Conservation (phyloP, 2,888 invertebrate species). For the Mythimna pallens region DNA sequence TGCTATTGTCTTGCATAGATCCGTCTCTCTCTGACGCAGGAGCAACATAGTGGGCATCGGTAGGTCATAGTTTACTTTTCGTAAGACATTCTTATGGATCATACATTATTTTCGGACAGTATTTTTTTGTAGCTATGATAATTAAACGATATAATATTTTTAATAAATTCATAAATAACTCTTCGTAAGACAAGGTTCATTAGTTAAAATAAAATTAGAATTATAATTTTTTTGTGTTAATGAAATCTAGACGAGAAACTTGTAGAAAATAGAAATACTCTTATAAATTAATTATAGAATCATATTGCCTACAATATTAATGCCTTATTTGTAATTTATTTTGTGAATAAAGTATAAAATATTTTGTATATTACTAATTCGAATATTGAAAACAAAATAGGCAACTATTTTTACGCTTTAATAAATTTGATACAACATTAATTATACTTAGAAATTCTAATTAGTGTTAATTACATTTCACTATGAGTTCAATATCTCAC, state of each 20-base stretch:
- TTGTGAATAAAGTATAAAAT: too few relatives aligned
- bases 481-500: background rate
- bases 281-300: background rate
- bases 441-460: background rate
- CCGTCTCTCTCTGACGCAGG: too few relatives aligned
- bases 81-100: too few relatives aligned
- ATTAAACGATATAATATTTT: too few relatives aligned
- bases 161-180: too few relatives aligned
- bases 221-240: background rate
- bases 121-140: too few relatives aligned
- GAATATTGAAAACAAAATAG: background rate
- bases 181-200: too few relatives aligned
- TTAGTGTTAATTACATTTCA: constrained; percentile 2
- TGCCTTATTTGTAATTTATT: background rate
- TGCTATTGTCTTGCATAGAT: too few relatives aligned
- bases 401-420: constrained; percentile 2
- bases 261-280: background rate
- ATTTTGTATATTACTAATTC: background rate
- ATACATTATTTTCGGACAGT: too few relatives aligned
- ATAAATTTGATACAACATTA: constrained; percentile 6
- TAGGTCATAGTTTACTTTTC: too few relatives aligned
- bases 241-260: constrained; percentile 7
- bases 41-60: too few relatives aligned
- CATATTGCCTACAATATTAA: background rate
- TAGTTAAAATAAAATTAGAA: too few relatives aligned